These are phyloP conservation scores for Lepidotrigona ventralis DNA, from an alignment of 1,140 invertebrate species.

Conservation along the genomic window DNA sequence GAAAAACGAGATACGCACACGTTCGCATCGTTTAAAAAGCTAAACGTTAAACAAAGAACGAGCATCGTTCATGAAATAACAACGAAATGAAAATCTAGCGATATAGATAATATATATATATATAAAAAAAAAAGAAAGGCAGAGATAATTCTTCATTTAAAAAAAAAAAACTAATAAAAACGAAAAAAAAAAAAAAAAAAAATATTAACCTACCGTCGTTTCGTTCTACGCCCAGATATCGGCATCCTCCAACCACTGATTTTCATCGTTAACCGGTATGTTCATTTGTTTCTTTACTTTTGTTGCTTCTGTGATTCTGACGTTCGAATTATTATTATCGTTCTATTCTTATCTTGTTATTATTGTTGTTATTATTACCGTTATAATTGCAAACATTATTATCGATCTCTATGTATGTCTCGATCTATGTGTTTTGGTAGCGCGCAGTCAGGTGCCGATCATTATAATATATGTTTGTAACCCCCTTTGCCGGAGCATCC, in stretches of 20 bases:
- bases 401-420: constrained; percentile 40
- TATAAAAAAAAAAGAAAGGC: background rate
- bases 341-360: constrained; percentile 67
- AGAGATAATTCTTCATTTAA: constrained; percentile 17
- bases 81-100: constrained; percentile 33
- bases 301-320: constrained; percentile 69
- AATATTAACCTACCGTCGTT: constrained; percentile 68
- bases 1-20: constrained; percentile 14
- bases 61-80: constrained; percentile 16
- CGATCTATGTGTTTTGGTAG: constrained; percentile 50
- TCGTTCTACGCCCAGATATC: constrained; percentile 76
- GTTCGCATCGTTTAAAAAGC: constrained; percentile 11
- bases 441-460: constrained; percentile 42
- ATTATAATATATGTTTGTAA: constrained; percentile 51
- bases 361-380: constrained; percentile 65
- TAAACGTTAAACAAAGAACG: constrained; percentile 24
- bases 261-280: constrained; percentile 80
- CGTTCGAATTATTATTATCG: constrained; percentile 64
- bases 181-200: constrained; percentile 19
- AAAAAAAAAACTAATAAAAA: constrained; percentile 7
- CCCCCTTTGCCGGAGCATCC: constrained; percentile 9
- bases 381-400: constrained; percentile 62
- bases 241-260: constrained; percentile 78
- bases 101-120: constrained; percentile 27
- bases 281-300: constrained; percentile 80